Percentiles rank a stretch among this genome's conserved stretches.
phyloP scores from a whole-genome alignment of 2,888 invertebrate genomes.

The Tetrapedia diversipes region DNA sequence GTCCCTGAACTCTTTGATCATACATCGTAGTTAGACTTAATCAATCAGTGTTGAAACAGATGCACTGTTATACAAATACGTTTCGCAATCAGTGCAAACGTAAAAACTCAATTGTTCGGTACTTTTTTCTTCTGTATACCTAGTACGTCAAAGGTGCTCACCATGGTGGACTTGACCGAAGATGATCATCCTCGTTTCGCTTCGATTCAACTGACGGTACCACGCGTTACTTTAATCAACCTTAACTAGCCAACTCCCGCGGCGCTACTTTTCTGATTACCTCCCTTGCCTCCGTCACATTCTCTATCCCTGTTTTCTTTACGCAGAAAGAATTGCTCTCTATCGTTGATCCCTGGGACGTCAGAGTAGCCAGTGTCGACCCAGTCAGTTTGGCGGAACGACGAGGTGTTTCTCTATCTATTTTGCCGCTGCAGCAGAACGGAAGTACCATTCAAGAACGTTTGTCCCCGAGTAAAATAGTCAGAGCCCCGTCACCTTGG shows the following conservation, averaged over 20 bases:
- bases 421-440: slow-evolving; percentile 48
- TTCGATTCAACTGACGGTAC: not conserved
- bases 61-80: too few relatives aligned
- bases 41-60: too few relatives aligned
- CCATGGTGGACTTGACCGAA: not conserved
- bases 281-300: slow-evolving; percentile 8
- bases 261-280: slow-evolving; percentile 34
- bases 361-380: slow-evolving; percentile 79
- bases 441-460: slow-evolving; percentile 31
- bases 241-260: slow-evolving; percentile 74
- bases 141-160: not conserved
- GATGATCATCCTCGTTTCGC: slow-evolving; percentile 10
- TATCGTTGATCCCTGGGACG: slow-evolving; percentile 81
- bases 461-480: slow-evolving; percentile 44
- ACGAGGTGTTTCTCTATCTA: slow-evolving; percentile 73
- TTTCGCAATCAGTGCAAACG: too few relatives aligned
- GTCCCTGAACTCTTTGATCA: too few relatives aligned
- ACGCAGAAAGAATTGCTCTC: slow-evolving; percentile 75
- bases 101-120: too few relatives aligned
- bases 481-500: slow-evolving; percentile 78
- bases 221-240: slow-evolving; percentile 63
- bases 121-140: not conserved
- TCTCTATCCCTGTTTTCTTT: slow-evolving; percentile 55
- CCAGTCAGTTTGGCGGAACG: slow-evolving; percentile 75
- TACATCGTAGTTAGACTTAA: too few relatives aligned